These are phyloP conservation scores for Epinephelus cyanopodus DNA, from an alignment of 2,113 vertebrate species.

Conservation along the genomic window DNA sequence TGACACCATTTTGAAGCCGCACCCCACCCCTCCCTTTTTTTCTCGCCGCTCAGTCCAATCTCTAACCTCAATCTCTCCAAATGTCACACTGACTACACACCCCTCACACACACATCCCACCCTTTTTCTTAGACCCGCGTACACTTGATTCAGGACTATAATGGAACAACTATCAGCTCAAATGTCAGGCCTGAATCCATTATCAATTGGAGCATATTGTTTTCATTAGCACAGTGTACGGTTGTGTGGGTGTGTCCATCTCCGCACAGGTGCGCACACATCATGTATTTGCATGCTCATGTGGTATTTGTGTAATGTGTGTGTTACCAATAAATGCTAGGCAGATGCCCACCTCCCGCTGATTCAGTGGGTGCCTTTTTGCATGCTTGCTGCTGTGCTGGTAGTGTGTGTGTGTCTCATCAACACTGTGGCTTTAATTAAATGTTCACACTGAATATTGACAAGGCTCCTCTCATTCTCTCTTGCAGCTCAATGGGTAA, in stretches of 20 bases:
- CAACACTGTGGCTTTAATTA: slow-evolving; percentile 76
- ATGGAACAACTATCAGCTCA: slow-evolving; percentile 50
- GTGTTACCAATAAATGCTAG: slow-evolving; percentile 30
- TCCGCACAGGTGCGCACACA: slow-evolving; percentile 5
- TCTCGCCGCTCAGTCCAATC: slow-evolving; percentile 41
- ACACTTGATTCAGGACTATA: slow-evolving; percentile 27
- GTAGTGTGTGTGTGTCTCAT: slow-evolving; percentile 57
- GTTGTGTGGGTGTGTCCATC: slow-evolving; percentile 21
- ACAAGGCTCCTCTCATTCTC: slow-evolving; percentile 63
- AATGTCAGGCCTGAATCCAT: slow-evolving; percentile 75
- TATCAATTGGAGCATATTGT: slow-evolving; percentile 39
- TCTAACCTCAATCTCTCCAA: slow-evolving; percentile 70
- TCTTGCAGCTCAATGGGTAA: slow-evolving; percentile 68
- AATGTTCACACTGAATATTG: slow-evolving; percentile 76
- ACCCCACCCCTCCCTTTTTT: background rate
- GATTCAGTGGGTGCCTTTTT: slow-evolving; percentile 56
- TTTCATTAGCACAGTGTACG: slow-evolving; percentile 26
- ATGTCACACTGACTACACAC: slow-evolving; percentile 57
- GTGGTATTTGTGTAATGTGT: slow-evolving; percentile 25
- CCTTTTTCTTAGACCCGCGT: background rate
- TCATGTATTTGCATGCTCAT: slow-evolving; percentile 28
- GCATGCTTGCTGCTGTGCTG: slow-evolving; percentile 50
- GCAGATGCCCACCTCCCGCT: slow-evolving; percentile 52
- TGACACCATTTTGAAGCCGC: slow-evolving; percentile 60
- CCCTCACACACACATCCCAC: slow-evolving; percentile 4